Percentiles rank a stretch among this genome's conserved stretches.
Evolutionary conservation across 2,797 vertebrate genomes (phyloP).

Genomic region (Lophura swinhoii): DNA sequence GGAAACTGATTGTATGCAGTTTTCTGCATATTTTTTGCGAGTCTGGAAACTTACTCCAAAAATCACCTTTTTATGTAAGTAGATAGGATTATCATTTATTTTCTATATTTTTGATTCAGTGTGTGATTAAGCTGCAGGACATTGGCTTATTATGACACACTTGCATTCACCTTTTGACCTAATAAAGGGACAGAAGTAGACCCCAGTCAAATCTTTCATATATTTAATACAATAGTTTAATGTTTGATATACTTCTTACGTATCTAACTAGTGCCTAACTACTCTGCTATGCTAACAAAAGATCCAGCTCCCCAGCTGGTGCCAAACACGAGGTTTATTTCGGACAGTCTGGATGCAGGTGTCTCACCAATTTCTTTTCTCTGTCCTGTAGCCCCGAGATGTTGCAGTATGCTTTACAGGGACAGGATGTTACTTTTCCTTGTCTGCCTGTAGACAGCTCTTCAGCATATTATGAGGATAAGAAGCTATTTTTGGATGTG

Average conservation of each 20-base stretch:
- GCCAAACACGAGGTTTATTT: neutral
- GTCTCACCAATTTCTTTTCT: neutral
- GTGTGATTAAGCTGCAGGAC: conserved; percentile 75
- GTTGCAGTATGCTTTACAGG: neutral
- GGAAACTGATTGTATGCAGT: conserved; percentile 65
- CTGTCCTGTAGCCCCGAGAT: neutral
- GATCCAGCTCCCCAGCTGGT: neutral
- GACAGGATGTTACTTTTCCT: neutral
- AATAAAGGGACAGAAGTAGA: conserved; percentile 66
- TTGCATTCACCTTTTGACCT: conserved; percentile 67
- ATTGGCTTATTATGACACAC: conserved; percentile 70
- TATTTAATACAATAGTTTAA: conserved; percentile 61
- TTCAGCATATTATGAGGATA: neutral
- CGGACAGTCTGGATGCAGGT: neutral
- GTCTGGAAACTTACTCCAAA: conserved; percentile 65
- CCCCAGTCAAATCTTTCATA: conserved; percentile 52
- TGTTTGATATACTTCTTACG: conserved; percentile 35
- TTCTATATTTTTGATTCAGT: conserved; percentile 69
- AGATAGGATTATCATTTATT: conserved; percentile 72
- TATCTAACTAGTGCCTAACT: conserved; percentile 54
- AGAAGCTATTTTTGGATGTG: conserved; percentile 28
- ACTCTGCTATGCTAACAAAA: conserved; percentile 43
- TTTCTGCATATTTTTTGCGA: conserved; percentile 66
- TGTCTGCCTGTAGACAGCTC: neutral
- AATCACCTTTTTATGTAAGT: conserved; percentile 62